Evolutionary conservation across 2,113 vertebrate species (phyloP), one percentile per base, ranked within the genome.

Genomic region (Silurus glanis): DNA sequence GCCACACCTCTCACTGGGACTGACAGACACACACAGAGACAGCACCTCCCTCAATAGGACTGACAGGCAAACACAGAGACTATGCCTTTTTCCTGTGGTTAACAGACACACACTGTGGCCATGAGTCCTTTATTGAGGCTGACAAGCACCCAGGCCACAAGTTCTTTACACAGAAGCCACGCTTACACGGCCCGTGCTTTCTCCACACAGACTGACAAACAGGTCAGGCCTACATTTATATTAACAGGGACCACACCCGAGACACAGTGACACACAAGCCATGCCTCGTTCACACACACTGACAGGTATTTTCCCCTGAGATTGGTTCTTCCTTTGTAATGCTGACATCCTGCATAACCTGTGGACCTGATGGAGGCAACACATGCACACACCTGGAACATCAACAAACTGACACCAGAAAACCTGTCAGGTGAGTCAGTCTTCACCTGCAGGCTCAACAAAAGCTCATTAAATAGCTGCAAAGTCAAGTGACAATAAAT

Each of bases 341-440:
- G 28, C 28, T 45, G 28, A 80, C 78, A 61, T 61, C 19, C 56
- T 47, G 78, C 37, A 80, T 23, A 61, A 45, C 56, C 17, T 13
- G 56, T 45, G 28, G 2, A 79, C 25, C n/a, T 55, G 76, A 79
- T 59, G 16, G 6, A 56, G 12, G 49, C 10, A n/a, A 47, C 16
- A 58, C 21, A 51, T 25, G n/a, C 19, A 64, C 79, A 82, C 59
- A 25, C 80, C 37, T 62, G 19, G 3, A n/a, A 53, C 19, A 79
- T 10, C 58, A 67, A 69, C 58, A 58, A n/a, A 17, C 10, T 83
- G 67, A 47, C 56, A 72, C 1, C 45, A 82, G n/a, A 62, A 85
- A 86, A 86, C 80, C 80, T 62, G 85, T 82, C 69, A 64, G 56
- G 85, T 82, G 79, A 86, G 79, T 9, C 53, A 0, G 17, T 8